A percentile compares a stretch with the other conserved stretches of the same genome.
These are phyloP conservation scores for Aleiodes sp. DNA, from an alignment of 1,140 invertebrate genomes.

Conservation along the genomic window DNA sequence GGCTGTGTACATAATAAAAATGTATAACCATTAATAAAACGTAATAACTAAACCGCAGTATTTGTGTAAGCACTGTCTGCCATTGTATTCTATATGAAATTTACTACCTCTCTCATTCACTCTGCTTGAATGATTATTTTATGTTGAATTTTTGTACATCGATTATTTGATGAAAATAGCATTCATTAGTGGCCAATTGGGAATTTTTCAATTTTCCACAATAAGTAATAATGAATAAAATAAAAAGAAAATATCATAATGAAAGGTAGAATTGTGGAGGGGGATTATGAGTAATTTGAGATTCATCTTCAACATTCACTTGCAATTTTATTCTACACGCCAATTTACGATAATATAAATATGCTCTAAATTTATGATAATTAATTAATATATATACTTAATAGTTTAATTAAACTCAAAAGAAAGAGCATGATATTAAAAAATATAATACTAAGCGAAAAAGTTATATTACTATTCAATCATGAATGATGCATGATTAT, in stretches of 20 bases:
- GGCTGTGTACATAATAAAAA: conserved; percentile 51
- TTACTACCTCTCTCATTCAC: conserved; percentile 3
- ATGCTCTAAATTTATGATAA: not conserved
- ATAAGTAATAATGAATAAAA: no score
- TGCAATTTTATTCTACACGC: conserved; percentile 5
- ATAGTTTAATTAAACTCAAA: not conserved
- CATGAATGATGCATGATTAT: not conserved
- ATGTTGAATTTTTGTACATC: not conserved
- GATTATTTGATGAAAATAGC: not conserved
- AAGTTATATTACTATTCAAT: not conserved
- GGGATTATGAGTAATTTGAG: not conserved
- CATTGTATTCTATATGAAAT: conserved; percentile 1
- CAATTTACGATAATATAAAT: not conserved
- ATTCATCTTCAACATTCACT: not conserved
- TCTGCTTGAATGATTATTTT: not conserved
- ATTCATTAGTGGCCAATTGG: not conserved
- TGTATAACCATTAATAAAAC: conserved; percentile 58
- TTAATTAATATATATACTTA: not conserved
- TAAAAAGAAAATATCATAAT: no score
- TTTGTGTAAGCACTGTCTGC: conserved; percentile 47
- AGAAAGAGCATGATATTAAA: not conserved
- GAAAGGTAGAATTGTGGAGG: not conserved
- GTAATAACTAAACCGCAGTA: conserved; percentile 64
- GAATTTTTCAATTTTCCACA: no score
- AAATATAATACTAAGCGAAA: conserved; percentile 4